Percentiles rank a stretch among this genome's conserved stretches.
phyloP scores from a whole-genome alignment of 1,140 invertebrate genomes.

The Thaumetopoea pityocampa region DNA sequence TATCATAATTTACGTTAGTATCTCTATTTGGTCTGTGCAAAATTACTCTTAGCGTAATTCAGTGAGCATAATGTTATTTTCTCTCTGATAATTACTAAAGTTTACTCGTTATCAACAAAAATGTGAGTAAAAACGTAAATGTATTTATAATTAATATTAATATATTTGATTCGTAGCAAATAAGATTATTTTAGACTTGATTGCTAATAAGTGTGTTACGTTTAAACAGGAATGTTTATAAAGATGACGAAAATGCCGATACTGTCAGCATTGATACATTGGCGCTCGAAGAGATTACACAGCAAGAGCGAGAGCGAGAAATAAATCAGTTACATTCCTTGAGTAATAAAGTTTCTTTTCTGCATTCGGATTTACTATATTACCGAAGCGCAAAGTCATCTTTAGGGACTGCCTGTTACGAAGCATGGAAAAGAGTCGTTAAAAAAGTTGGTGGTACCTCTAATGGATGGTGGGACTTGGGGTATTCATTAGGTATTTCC shows the following conservation, averaged over 20 bases:
- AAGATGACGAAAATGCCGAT: constrained; percentile 52
- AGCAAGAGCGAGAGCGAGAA: constrained; percentile 49
- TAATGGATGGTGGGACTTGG: constrained; percentile 57
- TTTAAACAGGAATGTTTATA: constrained; percentile 42
- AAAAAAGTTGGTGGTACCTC: constrained; percentile 53
- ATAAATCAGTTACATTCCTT: constrained; percentile 49
- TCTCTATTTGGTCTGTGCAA: no score
- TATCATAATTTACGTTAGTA: no score
- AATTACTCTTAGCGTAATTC: no score
- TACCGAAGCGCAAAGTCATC: constrained; percentile 57
- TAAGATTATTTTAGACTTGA: no score
- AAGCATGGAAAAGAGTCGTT: constrained; percentile 53
- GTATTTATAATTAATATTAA: no score
- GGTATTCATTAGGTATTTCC: constrained; percentile 41
- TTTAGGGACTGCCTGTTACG: constrained; percentile 49
- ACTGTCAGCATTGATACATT: constrained; percentile 60
- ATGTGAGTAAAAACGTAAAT: no score
- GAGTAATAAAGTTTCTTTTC: constrained; percentile 49
- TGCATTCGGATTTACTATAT: constrained; percentile 64
- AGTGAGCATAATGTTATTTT: no score
- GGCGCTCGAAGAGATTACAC: constrained; percentile 43
- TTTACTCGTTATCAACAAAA: no score
- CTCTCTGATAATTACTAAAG: no score
- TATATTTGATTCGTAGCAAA: no score
- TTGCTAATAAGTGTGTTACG: constrained; percentile 11